These are phyloP conservation scores for Passer montanus DNA, from an alignment of 2,113 vertebrate genomes.

Conservation along the genomic window DNA sequence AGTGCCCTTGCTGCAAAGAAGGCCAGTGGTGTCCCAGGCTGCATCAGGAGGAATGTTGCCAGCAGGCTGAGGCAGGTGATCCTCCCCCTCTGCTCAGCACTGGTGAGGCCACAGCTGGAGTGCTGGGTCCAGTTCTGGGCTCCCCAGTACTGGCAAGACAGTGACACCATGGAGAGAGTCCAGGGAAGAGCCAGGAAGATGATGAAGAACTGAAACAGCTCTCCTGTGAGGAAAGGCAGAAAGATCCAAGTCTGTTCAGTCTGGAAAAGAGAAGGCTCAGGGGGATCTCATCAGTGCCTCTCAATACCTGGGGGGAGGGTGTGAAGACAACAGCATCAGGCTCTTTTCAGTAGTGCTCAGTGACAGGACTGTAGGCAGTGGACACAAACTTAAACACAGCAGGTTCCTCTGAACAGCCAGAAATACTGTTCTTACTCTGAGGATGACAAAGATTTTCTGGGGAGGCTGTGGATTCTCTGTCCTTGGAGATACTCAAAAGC, in stretches of 20 bases:
- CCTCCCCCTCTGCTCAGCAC: not conserved
- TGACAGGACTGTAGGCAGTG: not conserved
- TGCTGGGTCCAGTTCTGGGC: not conserved
- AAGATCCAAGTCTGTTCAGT: not conserved
- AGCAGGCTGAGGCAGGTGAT: rapidly evolving
- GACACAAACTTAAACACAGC: not conserved
- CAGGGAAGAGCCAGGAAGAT: rapidly evolving
- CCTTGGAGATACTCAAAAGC: not conserved
- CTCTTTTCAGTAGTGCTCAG: not conserved
- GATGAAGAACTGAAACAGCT: not conserved
- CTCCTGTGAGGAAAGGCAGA: not conserved
- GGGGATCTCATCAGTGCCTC: not conserved
- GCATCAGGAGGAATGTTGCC: not conserved
- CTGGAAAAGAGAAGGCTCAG: not conserved
- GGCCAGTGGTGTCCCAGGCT: not conserved
- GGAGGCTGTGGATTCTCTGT: not conserved
- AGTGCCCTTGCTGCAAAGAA: not conserved
- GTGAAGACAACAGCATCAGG: not conserved
- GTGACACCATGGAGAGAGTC: not conserved
- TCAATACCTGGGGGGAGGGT: not conserved
- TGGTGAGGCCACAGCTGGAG: not conserved
- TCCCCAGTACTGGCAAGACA: not conserved
- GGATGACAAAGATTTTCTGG: not conserved
- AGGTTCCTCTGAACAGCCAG: not conserved
- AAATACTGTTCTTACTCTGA: not conserved